Evolutionary conservation across 2,888 invertebrate species (phyloP), one percentile per base, ranked within the genome.

Genomic region (Cheilosia grossa): DNA sequence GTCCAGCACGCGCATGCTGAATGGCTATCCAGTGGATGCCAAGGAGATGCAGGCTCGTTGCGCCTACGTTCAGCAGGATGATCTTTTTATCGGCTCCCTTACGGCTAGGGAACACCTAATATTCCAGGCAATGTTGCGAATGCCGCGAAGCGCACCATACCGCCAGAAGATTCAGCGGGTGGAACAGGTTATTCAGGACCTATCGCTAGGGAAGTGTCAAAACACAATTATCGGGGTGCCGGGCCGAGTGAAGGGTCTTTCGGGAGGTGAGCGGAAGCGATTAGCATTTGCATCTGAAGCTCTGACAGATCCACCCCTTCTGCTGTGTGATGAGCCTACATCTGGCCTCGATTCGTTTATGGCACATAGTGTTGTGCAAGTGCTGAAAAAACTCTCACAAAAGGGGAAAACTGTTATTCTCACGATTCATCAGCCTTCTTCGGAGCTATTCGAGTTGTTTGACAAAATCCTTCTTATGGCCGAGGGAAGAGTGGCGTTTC

Each of bases 271-370:
- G 92, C 96, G 96, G 94, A 98, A 98, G 91, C 93, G 99, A 74
- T 93, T 99, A 13, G 97, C 98, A 0, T 98, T 99, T 91, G 99
- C 99, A 19, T 97, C 98, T n/a, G 99, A 99, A 93, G 96, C 98
- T 2, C 93, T 99, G 54, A 99, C 98, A 0, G 97, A 99, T 93
- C 99, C 99, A 0, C 96, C 97, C 0, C 93, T 99, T 53, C 95
- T 99, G 94, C 98, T 99, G 91, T 98, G 98, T 91, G 99, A 99
- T 89, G 99, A 99, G 89, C 99, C 99, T 0, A 99, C 99, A 0
- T 98, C 98, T 0, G 98, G 99, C 1, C 93, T 99, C 75, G 99
- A 99, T 92, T 98, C 98, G 0, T 98, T 97, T 89, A 99, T 98
- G 98, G 99, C 99, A 0, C 96, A 97, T 90, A 98, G 96, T 91